Evolutionary conservation across 2,797 vertebrate genomes (phyloP), one percentile per base, ranked within the genome.

Genomic region (Anabas testudineus): DNA sequence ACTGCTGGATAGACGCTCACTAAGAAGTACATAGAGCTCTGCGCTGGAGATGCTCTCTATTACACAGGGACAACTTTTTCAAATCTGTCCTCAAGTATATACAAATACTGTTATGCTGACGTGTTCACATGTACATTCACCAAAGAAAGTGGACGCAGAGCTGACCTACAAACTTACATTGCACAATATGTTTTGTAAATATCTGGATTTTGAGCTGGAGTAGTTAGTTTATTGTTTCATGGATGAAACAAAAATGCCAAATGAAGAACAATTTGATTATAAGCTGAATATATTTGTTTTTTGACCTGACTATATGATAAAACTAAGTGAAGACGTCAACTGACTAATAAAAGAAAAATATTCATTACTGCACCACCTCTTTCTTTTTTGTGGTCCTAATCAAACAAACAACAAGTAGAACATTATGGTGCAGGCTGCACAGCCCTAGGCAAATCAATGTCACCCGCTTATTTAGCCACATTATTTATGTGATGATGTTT

Each of bases 1-100:
- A 79, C 87, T 81, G 72, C 76, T 58, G 84, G 68, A 73, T 28
- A 49, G 68, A 80, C 64, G 30, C 63, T 74, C 43, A 49, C 47
- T 19, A 37, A 71, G 53, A 70, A 67, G 61, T 75, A 53, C 73
- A 53, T 63, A 60, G 32, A 26, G 51, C 36, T 13, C 61, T 70
- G 41, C 54, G 46, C 62, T 43, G 26, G 48, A 71, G 54, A 39
- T 55, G 69, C 65, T 58, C 66, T 55, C 71, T 56, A 26, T 74
- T 69, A 80, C 19, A 79, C 37, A 43, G 51, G 75, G 18, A 60
- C 67, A n/a, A 46, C 19, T 56, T 52, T 58, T 70, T 58, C 36
- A 41, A 52, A 56, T 66, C 54, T 63, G 48, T 64, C 55, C 53
- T 64, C 32, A 65, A 22, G 75, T 39, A 62, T 36, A 74, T 7